A percentile compares a stretch with the other conserved stretches of the same genome.
phyloP scores from a whole-genome alignment of 2,113 vertebrate species.

The Cottus gobio region DNA sequence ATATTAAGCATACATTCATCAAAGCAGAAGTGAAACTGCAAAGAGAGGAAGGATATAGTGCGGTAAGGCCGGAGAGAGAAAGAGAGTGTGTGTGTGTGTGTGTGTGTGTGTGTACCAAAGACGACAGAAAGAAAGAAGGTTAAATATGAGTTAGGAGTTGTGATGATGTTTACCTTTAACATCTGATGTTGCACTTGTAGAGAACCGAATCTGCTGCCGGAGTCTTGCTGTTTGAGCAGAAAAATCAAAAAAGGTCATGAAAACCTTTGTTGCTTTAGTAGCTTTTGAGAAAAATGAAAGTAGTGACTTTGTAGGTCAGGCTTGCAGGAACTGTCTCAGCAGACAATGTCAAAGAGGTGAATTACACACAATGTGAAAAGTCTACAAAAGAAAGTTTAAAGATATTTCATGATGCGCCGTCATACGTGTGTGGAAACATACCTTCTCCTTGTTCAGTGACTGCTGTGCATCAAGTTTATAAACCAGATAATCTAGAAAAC shows the following conservation, averaged over 20 bases:
- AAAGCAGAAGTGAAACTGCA: not conserved
- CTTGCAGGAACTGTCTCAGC: not conserved
- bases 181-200: conserved; percentile 96
- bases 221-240: conserved; percentile 89
- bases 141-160: not conserved
- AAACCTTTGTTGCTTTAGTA: not conserved
- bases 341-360: not conserved
- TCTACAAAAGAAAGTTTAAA: not conserved
- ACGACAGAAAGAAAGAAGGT: not conserved
- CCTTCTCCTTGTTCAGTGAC: conserved; percentile 97
- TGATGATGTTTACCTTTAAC: conserved; percentile 88
- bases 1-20: not conserved
- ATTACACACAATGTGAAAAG: not conserved
- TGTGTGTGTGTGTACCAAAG: not conserved
- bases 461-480: conserved; percentile 97
- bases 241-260: conserved; percentile 6
- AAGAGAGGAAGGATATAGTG: conserved; percentile 25
- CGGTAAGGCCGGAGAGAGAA: not conserved
- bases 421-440: conserved; percentile 59
- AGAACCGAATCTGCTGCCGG: conserved; percentile 87
- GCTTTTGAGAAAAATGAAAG: not conserved
- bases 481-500: conserved; percentile 91
- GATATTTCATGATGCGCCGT: not conserved
- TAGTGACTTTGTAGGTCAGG: not conserved
- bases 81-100: too few species aligned